Evolutionary conservation across 2,113 vertebrate genomes (phyloP), one percentile per base, ranked within the genome.

Genomic region (Hepsetus odoe): DNA sequence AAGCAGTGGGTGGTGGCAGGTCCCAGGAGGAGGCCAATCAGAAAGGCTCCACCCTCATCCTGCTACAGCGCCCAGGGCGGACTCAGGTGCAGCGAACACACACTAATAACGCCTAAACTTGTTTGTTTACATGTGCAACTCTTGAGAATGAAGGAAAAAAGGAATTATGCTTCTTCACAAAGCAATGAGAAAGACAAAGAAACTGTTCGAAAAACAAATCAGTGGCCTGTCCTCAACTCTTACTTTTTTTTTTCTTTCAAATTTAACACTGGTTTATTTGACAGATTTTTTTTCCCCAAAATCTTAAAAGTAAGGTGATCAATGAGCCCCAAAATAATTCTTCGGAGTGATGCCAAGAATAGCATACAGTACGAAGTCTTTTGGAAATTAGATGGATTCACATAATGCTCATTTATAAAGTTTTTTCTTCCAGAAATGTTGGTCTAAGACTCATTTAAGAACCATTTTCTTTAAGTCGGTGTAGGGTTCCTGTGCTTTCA

Each of bases 11-110:
- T 86, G 88, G 85, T 83, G 79, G 82, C 85, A 82, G 81, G 80
- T 87, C 85, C 90, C 92, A 90, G 16, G 86, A 90, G 91, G 90
- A 91, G 87, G 86, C 89, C 87, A 91, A 92, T 91, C 87, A 91
- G 81, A 89, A 81, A 76, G 79, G 89, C 85, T 83, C 86, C 88
- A 74, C 88, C 89, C 89, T 80, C 85, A 87, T 85, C 87, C 87
- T 84, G 87, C 80, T 83, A 89, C 79, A 80, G 84, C 88, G 84
- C 91, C 88, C 89, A 80, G 53, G 80, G 89, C 71, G 88, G 91
- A 91, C 91, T 91, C 92, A 93, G 92, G 92, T 93, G 91, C 87
- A 84, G 78, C 80, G 84, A 89, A 82, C 86, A 80, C 78, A 76
- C 86, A 86, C 87, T 90, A 90, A 91, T 92, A 90, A 89, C 85